Percentiles rank a stretch among this genome's conserved stretches.
phyloP scores from a whole-genome alignment of 2,797 vertebrate species.

The Chanos chanos region DNA sequence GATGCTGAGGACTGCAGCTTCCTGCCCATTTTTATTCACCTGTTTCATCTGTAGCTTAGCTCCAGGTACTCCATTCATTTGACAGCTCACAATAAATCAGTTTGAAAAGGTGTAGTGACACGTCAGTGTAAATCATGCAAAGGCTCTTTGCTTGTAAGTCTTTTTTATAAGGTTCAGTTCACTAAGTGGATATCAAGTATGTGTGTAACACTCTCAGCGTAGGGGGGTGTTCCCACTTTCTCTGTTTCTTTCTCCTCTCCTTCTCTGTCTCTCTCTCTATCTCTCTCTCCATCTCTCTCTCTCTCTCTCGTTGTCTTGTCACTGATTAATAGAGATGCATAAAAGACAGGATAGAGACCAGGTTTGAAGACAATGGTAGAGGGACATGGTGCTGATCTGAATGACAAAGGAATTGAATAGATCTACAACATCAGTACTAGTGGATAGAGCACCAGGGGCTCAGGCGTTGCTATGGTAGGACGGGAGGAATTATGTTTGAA shows the following conservation, averaged over 20 bases:
- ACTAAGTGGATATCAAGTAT: slow-evolving; percentile 32
- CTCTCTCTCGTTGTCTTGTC: slow-evolving; percentile 8
- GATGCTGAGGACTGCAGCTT: too few relatives aligned
- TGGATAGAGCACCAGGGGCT: slow-evolving; percentile 41
- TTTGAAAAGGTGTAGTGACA: neutral
- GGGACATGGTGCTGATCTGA: slow-evolving; percentile 64
- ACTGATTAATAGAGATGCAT: slow-evolving; percentile 45
- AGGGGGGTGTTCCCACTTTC: slow-evolving; percentile 26
- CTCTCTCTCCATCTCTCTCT: slow-evolving; percentile 7
- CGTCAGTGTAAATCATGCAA: slow-evolving; percentile 25
- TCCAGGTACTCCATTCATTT: too few relatives aligned
- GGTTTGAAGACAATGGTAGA: slow-evolving; percentile 47
- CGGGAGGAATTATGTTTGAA: slow-evolving; percentile 27
- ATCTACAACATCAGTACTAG: slow-evolving; percentile 45
- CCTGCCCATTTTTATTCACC: too few relatives aligned
- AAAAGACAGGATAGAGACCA: slow-evolving; percentile 61
- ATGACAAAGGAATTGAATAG: slow-evolving; percentile 71
- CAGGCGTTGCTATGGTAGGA: slow-evolving; percentile 68
- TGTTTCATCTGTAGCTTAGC: too few relatives aligned
- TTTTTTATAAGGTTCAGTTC: slow-evolving; percentile 22
- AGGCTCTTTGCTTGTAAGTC: slow-evolving; percentile 6
- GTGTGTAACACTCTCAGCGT: slow-evolving; percentile 19
- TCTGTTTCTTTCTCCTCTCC: neutral
- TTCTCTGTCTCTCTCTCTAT: neutral
- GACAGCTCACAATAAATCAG: too few relatives aligned